A percentile compares a stretch with the other conserved stretches of the same genome.
phyloP scores from a whole-genome alignment of 2,888 invertebrate species.

The Lepidochitona cinerea region DNA sequence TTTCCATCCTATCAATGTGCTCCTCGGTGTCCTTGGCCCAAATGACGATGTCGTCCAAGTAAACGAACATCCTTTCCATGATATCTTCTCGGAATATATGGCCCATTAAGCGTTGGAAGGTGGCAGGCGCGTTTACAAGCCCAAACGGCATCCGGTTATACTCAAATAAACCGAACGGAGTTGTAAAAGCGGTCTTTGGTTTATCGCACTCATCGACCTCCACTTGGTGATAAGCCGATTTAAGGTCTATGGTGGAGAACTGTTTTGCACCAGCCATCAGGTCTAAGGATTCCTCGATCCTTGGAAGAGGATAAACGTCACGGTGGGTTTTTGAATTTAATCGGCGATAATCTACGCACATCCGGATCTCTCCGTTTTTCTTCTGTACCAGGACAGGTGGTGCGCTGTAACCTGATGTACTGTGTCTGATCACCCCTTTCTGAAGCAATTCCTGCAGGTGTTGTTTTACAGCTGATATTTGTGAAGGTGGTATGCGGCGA shows the following conservation, averaged over 20 bases:
- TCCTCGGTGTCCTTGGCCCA: neutral
- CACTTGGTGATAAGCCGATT: conserved; percentile 21
- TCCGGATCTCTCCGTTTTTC: neutral
- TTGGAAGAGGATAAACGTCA: neutral
- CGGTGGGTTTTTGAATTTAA: neutral
- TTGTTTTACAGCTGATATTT: neutral
- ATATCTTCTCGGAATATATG: neutral
- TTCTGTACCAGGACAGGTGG: neutral
- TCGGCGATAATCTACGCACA: neutral
- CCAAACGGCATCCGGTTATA: conserved; percentile 29
- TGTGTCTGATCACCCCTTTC: neutral
- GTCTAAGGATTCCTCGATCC: conserved; percentile 23
- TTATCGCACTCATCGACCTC: conserved; percentile 24
- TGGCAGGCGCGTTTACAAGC: conserved; percentile 22
- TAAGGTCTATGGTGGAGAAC: conserved; percentile 20
- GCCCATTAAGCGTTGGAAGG: conserved; percentile 25
- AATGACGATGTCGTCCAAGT: neutral
- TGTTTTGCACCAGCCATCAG: conserved; percentile 13
- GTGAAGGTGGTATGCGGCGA: neutral
- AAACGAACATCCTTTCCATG: neutral
- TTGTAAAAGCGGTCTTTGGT: conserved; percentile 26
- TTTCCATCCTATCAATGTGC: neutral
- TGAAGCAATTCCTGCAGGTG: neutral
- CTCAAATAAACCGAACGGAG: conserved; percentile 27
- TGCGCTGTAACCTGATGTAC: neutral